Conservation (phyloP, 2,113 vertebrate species). For the Microtus pennsylvanicus region DNA sequence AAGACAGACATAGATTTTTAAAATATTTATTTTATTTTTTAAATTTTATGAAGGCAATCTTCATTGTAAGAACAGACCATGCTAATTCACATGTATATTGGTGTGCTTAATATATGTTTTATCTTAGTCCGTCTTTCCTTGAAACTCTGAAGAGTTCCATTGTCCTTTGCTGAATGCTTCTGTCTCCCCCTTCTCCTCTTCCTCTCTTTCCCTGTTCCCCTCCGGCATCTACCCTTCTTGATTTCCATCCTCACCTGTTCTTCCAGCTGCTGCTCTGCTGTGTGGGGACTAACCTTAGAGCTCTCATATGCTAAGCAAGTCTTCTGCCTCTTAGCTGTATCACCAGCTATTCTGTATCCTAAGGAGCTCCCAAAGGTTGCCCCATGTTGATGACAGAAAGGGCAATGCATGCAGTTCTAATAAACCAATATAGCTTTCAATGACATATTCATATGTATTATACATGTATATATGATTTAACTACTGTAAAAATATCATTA, state of each 20-base stretch:
- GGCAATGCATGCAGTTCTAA: background rate
- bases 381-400: background rate
- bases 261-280: too few relatives aligned
- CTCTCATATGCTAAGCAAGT: background rate
- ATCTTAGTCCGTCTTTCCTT: background rate
- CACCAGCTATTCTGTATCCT: background rate
- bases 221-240: background rate
- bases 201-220: background rate
- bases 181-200: background rate
- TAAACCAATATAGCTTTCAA: background rate
- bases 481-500: background rate
- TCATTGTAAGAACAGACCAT: background rate
- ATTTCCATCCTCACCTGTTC: background rate
- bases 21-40: background rate
- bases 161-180: background rate
- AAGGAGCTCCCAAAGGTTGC: background rate
- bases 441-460: background rate
- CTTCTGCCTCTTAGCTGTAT: background rate
- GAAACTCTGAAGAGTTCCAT: background rate
- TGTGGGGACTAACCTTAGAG: background rate
- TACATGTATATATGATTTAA: background rate
- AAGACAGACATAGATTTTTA: background rate
- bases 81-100: background rate
- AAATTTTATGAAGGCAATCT: conserved; percentile 17
- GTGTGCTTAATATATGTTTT: background rate